Base-by-base conservation (phyloP, 2,888 invertebrate genomes). In the Zhuqinia jingwanae region DNA sequence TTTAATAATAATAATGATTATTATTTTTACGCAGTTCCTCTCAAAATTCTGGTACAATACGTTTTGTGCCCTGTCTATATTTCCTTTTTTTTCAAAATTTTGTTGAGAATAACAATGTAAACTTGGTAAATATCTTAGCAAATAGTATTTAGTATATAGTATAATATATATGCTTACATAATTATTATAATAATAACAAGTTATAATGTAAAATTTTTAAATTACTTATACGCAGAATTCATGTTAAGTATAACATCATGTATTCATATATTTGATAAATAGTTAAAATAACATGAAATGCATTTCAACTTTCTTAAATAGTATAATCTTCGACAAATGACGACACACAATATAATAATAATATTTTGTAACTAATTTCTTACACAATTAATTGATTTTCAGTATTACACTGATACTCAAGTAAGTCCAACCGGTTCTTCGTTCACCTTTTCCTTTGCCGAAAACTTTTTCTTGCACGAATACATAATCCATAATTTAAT, bases 1-100 rank as follows among this genome's bases (percentile, higher is more conserved):
- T 60, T 81, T 45, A 22, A 42, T 63, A 8, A 27, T 53, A 11
- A 30, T 20, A 13, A 73, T 63, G 47, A 30, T 78, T 45, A 27
- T 78, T 20, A 78, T 58, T 27, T 13, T 45, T 80, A 11, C n/a
- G 25, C 25, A 70, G 45, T 80, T 80, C 53, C 56, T 30, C 30
- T 56, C 36, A 70, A 70, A 80, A 68, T 78, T 85, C 68, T 77
- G 85, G 78, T 85, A 78, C 85, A 77, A 81, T 56, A 84, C 45
- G 70, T 78, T 84, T 85, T 84, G 84, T 84, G 84, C 84, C 84
- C 84, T 85, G 85, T 85, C 78, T 85, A 85, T 77, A 63, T 78
- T 78, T 45, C 17, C 11, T 53, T 25, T 50, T 78, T 68, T 73
- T 85, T 27, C 22, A 60, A 60, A 65, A 65, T 25, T n/a, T 65